A percentile compares a stretch with the other conserved stretches of the same genome.
Conservation (phyloP, 2,888 invertebrate species). For the Oscheius sp. region DNA sequence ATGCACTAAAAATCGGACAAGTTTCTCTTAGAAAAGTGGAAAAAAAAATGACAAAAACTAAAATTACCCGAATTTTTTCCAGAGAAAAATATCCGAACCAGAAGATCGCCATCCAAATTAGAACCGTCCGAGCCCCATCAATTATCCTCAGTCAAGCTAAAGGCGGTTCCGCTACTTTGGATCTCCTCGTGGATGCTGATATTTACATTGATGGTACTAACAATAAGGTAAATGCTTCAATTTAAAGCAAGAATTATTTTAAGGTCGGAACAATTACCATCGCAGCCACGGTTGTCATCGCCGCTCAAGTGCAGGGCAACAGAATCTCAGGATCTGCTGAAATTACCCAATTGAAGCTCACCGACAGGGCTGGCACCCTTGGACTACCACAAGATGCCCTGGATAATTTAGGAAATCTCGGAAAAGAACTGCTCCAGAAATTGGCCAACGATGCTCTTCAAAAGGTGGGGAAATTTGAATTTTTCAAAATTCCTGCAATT, state of each 20-base stretch:
- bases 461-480: neutral
- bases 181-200: constrained; percentile 66
- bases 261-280: constrained; percentile 66
- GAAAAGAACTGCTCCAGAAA: constrained; percentile 69
- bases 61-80: too few species aligned
- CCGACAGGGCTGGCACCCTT: constrained; percentile 51
- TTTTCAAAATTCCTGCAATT: too few species aligned
- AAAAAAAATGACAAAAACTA: too few species aligned
- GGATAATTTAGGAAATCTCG: constrained; percentile 70
- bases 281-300: constrained; percentile 58
- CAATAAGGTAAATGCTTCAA: constrained; percentile 40
- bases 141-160: constrained; percentile 53
- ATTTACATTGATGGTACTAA: constrained; percentile 66
- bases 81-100: constrained; percentile 70
- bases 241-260: constrained; percentile 6
- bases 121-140: constrained; percentile 66
- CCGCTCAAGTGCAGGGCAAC: constrained; percentile 52
- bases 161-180: constrained; percentile 65
- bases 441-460: constrained; percentile 68
- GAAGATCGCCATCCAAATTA: constrained; percentile 61
- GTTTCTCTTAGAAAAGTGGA: neutral
- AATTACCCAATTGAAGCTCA: constrained; percentile 60
- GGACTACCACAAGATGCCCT: constrained; percentile 70
- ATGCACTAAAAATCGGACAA: too few species aligned
- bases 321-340: constrained; percentile 60